Evolutionary conservation across 2,113 vertebrate species (phyloP), one percentile per base, ranked within the genome.

Genomic region (Ictidomys tridecemlineatus): DNA sequence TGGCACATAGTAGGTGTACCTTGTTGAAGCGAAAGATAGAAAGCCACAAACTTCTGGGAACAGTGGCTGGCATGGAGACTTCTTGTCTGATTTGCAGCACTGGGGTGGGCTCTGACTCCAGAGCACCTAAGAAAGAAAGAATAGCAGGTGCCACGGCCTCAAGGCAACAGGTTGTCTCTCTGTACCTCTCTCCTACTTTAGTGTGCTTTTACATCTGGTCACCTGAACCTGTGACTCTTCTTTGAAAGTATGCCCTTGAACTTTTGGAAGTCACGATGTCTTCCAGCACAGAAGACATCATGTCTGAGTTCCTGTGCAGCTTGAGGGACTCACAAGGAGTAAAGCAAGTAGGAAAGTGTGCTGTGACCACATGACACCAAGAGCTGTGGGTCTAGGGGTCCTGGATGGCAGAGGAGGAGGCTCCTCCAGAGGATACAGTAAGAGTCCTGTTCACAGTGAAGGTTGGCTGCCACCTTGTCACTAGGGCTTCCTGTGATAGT

Each of bases 311-410:
- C 56, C 20, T 85, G 61, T 65, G 91, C 53, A 73, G 63, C 53
- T 28, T 8, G 45, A 74, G 53, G 45, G 37, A 77, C 37, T 88
- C 76, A 58, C 56, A 65, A 77, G 78, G 1, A 77, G 76, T n/a
- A 83, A 48, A 70, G 48, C 56, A 90, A 90, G 48, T 37, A 34
- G 24, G 32, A 56, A 18, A 45, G n/a, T 53, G 10, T 48, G 63
- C 18, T 34, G 63, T 56, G 48, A 16, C 8, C 42, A 34, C 11
- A 11, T 7, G 73, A 86, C 48, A 32, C 61, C 28, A 82, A 39
- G 37, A 73, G 53, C 67, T 69, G 42, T 96, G 80, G 26, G 37
- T 65, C 39, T 87, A 72, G 69, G 86, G 69, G n/a, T 82, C 91
- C 18, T 76, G 28, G 12, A 86, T 74, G 48, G 34, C 63, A 61